Evolutionary conservation across 2,888 invertebrate genomes (phyloP).

Genomic region (Caenorhabditis wallacei): DNA sequence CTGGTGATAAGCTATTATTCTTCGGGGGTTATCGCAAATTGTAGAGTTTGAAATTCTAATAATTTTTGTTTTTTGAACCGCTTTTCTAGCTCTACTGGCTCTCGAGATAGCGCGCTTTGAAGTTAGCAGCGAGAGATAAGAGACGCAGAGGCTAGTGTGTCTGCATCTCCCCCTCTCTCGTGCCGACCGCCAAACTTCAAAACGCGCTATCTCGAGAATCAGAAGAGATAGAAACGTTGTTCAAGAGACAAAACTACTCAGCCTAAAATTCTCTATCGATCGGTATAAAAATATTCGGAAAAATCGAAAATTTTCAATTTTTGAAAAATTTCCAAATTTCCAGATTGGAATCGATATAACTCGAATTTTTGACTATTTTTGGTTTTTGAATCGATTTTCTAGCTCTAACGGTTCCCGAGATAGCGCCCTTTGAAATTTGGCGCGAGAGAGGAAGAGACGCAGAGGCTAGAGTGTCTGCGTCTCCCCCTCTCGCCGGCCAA

Average conservation of each 20-base stretch:
- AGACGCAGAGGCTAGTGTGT: no score
- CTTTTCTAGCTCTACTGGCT: no score
- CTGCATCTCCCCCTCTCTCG: no score
- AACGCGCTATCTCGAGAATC: no score
- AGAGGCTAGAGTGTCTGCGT: neutral
- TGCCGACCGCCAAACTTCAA: no score
- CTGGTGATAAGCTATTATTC: neutral
- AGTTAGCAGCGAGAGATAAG: no score
- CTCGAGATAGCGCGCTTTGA: no score
- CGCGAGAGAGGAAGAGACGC: neutral
- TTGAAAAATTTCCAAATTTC: neutral
- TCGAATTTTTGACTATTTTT: neutral
- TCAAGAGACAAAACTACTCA: no score
- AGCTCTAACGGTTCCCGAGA: neutral
- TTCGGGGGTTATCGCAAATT: neutral
- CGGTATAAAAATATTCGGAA: neutral
- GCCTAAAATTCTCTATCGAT: neutral
- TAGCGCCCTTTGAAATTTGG: neutral
- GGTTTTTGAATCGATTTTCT: neutral
- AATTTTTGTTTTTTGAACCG: no score
- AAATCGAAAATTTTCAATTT: neutral
- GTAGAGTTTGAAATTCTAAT: no score
- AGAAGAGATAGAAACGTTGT: no score
- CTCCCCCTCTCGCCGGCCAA: neutral
- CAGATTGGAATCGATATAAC: neutral